Conservation (phyloP, 2,113 vertebrate genomes). For the Hippocampus abdominalis region DNA sequence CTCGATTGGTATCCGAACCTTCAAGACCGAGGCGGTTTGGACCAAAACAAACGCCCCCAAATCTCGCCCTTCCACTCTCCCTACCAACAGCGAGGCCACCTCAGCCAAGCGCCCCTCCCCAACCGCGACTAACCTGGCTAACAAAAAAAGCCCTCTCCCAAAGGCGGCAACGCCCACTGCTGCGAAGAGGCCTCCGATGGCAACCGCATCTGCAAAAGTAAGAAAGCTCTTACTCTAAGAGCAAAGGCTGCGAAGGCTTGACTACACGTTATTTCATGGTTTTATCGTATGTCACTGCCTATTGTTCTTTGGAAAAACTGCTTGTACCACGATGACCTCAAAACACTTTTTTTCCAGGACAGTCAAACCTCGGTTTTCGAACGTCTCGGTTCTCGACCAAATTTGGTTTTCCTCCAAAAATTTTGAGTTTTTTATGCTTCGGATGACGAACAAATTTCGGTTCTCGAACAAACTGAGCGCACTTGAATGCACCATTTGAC, state of each 20-base stretch:
- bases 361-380: no score
- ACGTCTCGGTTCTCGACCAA: no score
- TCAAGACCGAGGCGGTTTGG: conserved; percentile 77
- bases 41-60: conserved; percentile 77
- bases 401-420: no score
- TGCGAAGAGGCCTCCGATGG: conserved; percentile 61
- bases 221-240: background rate
- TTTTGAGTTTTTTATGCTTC: no score
- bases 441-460: no score
- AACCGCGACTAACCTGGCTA: conserved; percentile 61
- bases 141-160: conserved; percentile 82
- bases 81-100: conserved; percentile 62
- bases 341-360: background rate
- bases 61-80: conserved; percentile 72
- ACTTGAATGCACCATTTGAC: no score
- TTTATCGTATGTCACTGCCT: background rate
- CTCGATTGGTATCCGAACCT: conserved; percentile 33
- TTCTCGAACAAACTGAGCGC: no score
- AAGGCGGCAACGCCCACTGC: conserved; percentile 66
- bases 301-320: background rate
- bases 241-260: no score
- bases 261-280: background rate
- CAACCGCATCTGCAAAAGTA: conserved; percentile 70
- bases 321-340: background rate
- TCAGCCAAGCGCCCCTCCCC: conserved; percentile 77